These are phyloP conservation scores for Adelognathus sp. DNA, from an alignment of 2,888 invertebrate genomes.

Conservation along the genomic window DNA sequence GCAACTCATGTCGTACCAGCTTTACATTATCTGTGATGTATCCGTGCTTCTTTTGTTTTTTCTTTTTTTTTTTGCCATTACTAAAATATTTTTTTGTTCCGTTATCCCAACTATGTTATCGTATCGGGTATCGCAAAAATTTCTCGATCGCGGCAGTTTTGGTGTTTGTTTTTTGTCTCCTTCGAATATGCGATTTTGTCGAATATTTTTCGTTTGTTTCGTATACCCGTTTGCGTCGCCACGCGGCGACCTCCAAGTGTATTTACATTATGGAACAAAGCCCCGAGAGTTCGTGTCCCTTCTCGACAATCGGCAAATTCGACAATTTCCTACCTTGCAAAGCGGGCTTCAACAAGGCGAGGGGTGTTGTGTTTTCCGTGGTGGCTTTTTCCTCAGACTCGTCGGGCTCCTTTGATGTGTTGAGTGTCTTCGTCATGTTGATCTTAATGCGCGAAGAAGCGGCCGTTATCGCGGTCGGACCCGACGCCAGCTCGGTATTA, in stretches of 20 bases:
- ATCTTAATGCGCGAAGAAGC: constrained; percentile 86
- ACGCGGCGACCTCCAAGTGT: background rate
- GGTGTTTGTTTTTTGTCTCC: constrained; percentile 20
- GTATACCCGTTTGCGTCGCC: background rate
- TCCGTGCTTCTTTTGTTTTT: constrained; percentile 4
- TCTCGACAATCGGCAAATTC: constrained; percentile 87
- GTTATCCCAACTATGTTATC: constrained; percentile 18
- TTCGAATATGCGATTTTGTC: background rate
- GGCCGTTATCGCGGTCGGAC: constrained; percentile 81
- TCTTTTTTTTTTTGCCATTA: constrained; percentile 12
- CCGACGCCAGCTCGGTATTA: constrained; percentile 87
- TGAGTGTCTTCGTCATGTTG: constrained; percentile 89
- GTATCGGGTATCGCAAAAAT: constrained; percentile 16
- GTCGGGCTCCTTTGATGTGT: constrained; percentile 75
- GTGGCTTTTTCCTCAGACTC: constrained; percentile 68
- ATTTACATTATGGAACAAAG: constrained; percentile 93
- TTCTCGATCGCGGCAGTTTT: constrained; percentile 50
- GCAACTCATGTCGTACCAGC: constrained; percentile 69
- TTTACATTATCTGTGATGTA: constrained; percentile 68
- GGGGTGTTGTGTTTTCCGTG: constrained; percentile 73
- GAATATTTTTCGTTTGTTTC: background rate
- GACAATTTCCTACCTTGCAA: constrained; percentile 86
- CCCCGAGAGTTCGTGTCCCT: constrained; percentile 91
- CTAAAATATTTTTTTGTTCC: constrained; percentile 23
- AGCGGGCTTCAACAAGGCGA: constrained; percentile 84